These are phyloP conservation scores for Cladopsammia gracilis DNA, from an alignment of 64 coral and sea anemone genomes.

Conservation along the genomic window DNA sequence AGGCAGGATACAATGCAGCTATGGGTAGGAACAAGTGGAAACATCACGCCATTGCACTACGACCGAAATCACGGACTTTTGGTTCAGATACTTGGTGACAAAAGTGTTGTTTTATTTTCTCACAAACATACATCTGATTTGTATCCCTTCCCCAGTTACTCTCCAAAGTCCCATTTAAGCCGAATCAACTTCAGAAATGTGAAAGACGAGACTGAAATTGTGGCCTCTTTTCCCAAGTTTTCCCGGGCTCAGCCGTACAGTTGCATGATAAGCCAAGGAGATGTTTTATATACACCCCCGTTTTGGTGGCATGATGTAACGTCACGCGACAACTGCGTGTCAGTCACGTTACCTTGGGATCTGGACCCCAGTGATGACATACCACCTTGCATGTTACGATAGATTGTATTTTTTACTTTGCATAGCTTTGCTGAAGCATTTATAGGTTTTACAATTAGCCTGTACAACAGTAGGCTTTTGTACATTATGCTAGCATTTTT, in stretches of 20 bases:
- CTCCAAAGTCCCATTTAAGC: constrained; percentile 59
- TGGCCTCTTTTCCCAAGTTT: constrained; percentile 59
- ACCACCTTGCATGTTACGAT: constrained; percentile 68
- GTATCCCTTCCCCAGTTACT: constrained; percentile 63
- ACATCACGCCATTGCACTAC: constrained; percentile 72
- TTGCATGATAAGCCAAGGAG: constrained; percentile 60
- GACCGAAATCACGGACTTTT: constrained; percentile 76
- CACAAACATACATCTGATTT: constrained; percentile 59
- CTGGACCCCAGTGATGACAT: constrained; percentile 57
- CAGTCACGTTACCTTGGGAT: constrained; percentile 74
- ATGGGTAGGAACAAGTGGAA: constrained; percentile 70
- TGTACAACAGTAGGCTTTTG: no score
- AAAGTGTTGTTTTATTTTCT: constrained; percentile 58
- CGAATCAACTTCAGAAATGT: constrained; percentile 62
- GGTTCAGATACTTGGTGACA: constrained; percentile 56
- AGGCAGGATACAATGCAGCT: constrained; percentile 72
- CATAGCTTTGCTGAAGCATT: no score
- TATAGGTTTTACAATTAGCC: no score
- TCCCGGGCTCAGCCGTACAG: constrained; percentile 26
- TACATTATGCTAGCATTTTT: no score
- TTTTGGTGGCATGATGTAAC: constrained; percentile 87
- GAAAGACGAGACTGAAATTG: not conserved
- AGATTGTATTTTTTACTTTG: not conserved
- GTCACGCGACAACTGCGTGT: constrained; percentile 70
- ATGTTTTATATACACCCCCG: constrained; percentile 74